phyloP scores from a whole-genome alignment of 2,797 vertebrate species.

The Acipenser ruthenus region DNA sequence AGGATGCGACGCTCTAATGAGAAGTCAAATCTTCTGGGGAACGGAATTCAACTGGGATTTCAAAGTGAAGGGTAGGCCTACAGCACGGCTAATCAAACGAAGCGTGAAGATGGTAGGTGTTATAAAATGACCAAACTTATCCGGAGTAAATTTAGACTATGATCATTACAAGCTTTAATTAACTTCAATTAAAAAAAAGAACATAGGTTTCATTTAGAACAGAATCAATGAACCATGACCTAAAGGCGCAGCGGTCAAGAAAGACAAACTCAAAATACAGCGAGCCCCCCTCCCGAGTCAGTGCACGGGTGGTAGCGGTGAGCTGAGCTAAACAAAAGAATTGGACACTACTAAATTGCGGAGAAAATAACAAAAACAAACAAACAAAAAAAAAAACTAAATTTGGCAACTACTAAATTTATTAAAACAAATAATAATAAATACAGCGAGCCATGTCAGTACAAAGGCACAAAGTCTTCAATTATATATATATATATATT shows the following conservation, averaged over 20 bases:
- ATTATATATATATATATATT: neutral
- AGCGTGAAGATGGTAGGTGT: constrained; percentile 28
- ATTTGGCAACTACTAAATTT: too few species aligned
- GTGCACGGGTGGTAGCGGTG: too few species aligned
- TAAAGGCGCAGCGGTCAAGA: neutral
- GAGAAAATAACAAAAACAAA: constrained; percentile 14
- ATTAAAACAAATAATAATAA: neutral
- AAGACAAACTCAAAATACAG: neutral
- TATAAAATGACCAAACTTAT: constrained; percentile 33
- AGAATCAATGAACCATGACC: constrained; percentile 45
- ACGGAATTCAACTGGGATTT: constrained; percentile 2
- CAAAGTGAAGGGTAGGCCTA: constrained; percentile 1
- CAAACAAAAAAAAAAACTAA: neutral
- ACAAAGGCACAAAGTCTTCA: constrained; percentile 5
- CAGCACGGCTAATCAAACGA: constrained; percentile 29
- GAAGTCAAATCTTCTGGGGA: neutral
- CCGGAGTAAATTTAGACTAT: constrained; percentile 44
- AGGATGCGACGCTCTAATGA: neutral
- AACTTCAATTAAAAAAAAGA: constrained; percentile 50
- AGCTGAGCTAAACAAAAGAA: neutral
- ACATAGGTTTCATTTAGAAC: constrained; percentile 37
- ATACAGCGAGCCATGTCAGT: neutral
- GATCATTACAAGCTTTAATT: constrained; percentile 58
- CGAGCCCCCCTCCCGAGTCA: neutral
- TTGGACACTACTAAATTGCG: constrained; percentile 2